Percentiles rank a stretch among this genome's conserved stretches.
phyloP scores from a whole-genome alignment of 2,113 vertebrate genomes.

The Grammomys surdaster region DNA sequence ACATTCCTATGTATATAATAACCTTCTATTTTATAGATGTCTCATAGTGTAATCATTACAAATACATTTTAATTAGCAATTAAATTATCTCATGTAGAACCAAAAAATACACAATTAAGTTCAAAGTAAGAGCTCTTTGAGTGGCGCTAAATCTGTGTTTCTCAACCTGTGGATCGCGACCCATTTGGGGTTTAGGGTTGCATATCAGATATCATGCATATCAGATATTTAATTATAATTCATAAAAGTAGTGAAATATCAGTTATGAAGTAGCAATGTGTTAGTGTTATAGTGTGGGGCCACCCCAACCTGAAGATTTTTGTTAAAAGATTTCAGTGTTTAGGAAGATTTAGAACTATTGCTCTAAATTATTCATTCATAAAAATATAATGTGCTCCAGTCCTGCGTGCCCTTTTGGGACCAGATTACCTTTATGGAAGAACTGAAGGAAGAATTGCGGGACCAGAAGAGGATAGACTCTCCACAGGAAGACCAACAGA shows the following conservation, averaged over 20 bases:
- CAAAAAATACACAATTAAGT: neutral
- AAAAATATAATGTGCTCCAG: neutral
- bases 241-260: too few species aligned
- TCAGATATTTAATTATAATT: too few species aligned
- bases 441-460: too few species aligned
- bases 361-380: neutral
- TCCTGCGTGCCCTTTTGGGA: too few species aligned
- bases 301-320: too few species aligned
- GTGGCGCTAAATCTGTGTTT: neutral
- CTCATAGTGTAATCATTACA: neutral
- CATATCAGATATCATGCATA: neutral
- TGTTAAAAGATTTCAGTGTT: too few species aligned
- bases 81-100: neutral
- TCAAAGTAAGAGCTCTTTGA: neutral
- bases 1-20: neutral
- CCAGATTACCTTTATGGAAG: too few species aligned
- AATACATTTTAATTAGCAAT: neutral
- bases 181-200: neutral
- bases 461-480: too few species aligned
- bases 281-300: too few species aligned
- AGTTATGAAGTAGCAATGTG: too few species aligned
- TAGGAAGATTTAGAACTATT: neutral
- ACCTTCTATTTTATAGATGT: neutral
- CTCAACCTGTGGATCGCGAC: neutral
- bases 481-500: too few species aligned